Evolutionary conservation across 2,888 invertebrate species (phyloP).

Genomic region (Deladenus siricidicola): DNA sequence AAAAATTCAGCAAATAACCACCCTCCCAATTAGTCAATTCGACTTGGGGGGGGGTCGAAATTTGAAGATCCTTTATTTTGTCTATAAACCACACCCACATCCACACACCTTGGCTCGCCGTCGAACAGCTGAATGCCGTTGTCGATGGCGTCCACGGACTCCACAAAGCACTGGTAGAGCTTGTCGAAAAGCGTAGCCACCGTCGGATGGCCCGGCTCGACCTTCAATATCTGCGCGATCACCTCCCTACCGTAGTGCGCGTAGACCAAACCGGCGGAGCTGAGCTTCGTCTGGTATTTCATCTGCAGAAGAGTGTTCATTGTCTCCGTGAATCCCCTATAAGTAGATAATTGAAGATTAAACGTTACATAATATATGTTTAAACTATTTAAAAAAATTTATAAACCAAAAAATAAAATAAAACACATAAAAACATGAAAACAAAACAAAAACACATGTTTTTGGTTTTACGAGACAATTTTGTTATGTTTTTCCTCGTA

Average conservation of each 20-base stretch:
- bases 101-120: constrained; percentile 35
- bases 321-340: constrained; percentile 55
- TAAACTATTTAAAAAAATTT: not conserved
- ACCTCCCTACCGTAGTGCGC: constrained; percentile 77
- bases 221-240: constrained; percentile 55
- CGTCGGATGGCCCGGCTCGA: constrained; percentile 13
- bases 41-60: too few relatives aligned
- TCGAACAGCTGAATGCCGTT: constrained; percentile 71
- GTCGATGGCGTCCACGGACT: constrained; percentile 91
- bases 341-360: constrained; percentile 11
- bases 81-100: not conserved
- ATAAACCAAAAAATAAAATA: too few relatives aligned
- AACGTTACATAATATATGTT: not conserved
- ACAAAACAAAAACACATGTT: too few relatives aligned
- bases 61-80: too few relatives aligned
- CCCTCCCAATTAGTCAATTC: too few relatives aligned
- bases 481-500: too few relatives aligned
- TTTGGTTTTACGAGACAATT: too few relatives aligned
- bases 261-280: constrained; percentile 88
- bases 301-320: constrained; percentile 49
- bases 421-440: too few relatives aligned
- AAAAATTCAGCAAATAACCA: too few relatives aligned
- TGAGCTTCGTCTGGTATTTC: constrained; percentile 63
- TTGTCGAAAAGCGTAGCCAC: constrained; percentile 55
- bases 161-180: constrained; percentile 77